Evolutionary conservation across 2,888 invertebrate species (phyloP).

Genomic region (Anodontia alba): DNA sequence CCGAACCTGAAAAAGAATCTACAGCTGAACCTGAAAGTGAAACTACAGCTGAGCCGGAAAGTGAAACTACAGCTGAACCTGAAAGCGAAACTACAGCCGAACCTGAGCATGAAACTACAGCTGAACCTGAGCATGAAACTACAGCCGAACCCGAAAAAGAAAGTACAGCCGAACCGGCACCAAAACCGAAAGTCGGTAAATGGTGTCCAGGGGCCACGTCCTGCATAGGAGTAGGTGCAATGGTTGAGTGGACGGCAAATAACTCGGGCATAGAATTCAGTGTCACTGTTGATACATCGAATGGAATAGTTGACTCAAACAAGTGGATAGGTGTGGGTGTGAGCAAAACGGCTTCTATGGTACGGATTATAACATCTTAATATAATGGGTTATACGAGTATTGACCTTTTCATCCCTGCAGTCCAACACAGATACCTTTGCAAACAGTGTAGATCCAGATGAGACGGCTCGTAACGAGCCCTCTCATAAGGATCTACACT

Average conservation of each 20-base stretch:
- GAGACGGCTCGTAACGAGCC: no score
- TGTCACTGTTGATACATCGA: neutral
- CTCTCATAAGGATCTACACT: no score
- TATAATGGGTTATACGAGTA: no score
- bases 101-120: slow-evolving; percentile 60
- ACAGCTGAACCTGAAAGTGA: slow-evolving; percentile 34
- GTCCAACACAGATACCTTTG: no score
- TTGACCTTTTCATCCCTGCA: no score
- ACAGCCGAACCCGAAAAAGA: neutral
- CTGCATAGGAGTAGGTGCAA: neutral
- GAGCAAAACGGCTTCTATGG: slow-evolving; percentile 12
- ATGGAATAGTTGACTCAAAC: neutral
- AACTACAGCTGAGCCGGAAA: slow-evolving; percentile 44
- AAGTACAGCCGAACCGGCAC: slow-evolving; percentile 49
- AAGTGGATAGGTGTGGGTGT: slow-evolving; percentile 31
- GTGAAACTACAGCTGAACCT: slow-evolving; percentile 22
- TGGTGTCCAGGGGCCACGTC: slow-evolving; percentile 20
- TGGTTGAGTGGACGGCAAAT: neutral
- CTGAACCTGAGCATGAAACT: slow-evolving; percentile 80
- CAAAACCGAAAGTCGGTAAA: slow-evolving; percentile 85
- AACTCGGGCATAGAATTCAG: neutral
- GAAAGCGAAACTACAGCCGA: slow-evolving; percentile 48
- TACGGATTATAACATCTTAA: no score
- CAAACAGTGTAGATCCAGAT: no score
- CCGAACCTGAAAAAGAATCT: neutral